phyloP scores from a whole-genome alignment of 2,888 invertebrate species.

The Nudaria mundana region DNA sequence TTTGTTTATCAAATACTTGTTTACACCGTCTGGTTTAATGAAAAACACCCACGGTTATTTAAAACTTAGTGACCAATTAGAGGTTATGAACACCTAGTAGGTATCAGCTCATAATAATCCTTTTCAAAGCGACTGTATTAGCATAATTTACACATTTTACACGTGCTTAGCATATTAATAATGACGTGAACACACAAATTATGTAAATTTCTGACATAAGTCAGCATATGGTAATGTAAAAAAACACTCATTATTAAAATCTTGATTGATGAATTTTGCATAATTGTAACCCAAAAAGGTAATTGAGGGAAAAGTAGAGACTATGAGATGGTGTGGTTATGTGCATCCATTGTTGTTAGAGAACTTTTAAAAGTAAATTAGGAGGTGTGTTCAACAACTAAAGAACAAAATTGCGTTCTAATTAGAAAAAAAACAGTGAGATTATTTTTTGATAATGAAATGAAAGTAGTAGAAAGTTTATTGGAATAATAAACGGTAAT shows the following conservation, averaged over 20 bases:
- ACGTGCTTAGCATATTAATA: constrained; percentile 22
- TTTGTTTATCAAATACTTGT: constrained; percentile 12
- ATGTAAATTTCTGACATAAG: constrained; percentile 16
- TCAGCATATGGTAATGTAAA: constrained; percentile 17
- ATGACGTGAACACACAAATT: constrained; percentile 19
- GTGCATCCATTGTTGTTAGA: too few species aligned
- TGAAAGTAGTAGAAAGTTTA: too few species aligned
- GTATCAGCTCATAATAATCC: constrained; percentile 14
- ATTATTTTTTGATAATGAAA: too few species aligned
- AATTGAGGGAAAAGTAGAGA: neutral
- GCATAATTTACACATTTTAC: constrained; percentile 23
- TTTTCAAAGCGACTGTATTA: constrained; percentile 5
- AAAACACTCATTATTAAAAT: constrained; percentile 11
- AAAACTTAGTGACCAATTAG: constrained; percentile 15
- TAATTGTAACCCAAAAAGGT: constrained; percentile 7
- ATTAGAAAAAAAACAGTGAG: too few species aligned
- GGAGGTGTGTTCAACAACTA: too few species aligned
- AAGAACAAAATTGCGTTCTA: too few species aligned
- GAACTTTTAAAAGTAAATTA: too few species aligned
- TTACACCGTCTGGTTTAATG: constrained; percentile 4
- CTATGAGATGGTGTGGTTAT: too few species aligned
- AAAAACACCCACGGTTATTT: constrained; percentile 14
- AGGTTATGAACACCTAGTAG: constrained; percentile 12
- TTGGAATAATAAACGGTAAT: too few species aligned
- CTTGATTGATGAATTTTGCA: neutral